Percentiles rank a stretch among this genome's conserved stretches.
phyloP scores from a whole-genome alignment of 2,888 invertebrate species.

The Cheilosia vulpina region DNA sequence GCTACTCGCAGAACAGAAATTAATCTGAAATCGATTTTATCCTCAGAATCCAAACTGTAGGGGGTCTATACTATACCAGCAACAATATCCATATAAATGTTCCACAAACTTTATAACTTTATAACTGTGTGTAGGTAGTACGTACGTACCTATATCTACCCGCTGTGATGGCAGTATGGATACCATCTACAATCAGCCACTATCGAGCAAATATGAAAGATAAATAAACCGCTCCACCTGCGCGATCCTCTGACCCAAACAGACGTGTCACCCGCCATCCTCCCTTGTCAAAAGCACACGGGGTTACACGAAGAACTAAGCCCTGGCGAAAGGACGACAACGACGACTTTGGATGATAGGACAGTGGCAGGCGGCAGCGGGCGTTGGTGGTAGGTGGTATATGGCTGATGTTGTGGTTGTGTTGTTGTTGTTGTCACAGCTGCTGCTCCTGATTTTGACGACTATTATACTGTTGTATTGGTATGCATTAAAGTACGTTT shows the following conservation, averaged over 20 bases:
- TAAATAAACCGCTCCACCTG: slow-evolving; percentile 53
- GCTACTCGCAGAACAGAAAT: slow-evolving; percentile 45
- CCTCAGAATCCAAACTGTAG: slow-evolving; percentile 13
- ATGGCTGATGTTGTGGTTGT: slow-evolving; percentile 10
- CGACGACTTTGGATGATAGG: not conserved
- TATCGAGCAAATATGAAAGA: slow-evolving; percentile 67
- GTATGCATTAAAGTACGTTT: slow-evolving; percentile 28
- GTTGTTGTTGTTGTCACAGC: slow-evolving; percentile 46
- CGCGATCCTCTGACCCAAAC: slow-evolving; percentile 47
- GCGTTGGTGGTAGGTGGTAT: not conserved
- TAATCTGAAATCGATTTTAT: slow-evolving; percentile 68
- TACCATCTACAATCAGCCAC: slow-evolving; percentile 63
- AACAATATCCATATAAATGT: not conserved
- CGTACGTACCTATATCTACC: slow-evolving; percentile 4
- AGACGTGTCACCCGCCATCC: not conserved
- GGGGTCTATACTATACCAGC: not conserved
- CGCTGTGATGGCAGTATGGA: not conserved
- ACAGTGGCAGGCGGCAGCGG: slow-evolving; percentile 3
- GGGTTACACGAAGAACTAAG: slow-evolving; percentile 34
- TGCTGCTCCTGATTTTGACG: slow-evolving; percentile 51
- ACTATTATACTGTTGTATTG: slow-evolving; percentile 33
- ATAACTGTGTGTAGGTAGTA: slow-evolving; percentile 21
- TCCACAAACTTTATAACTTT: slow-evolving; percentile 20
- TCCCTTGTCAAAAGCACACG: not conserved
- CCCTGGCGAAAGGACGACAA: slow-evolving; percentile 48